These are phyloP conservation scores for Lucilia cuprina DNA, from an alignment of 1,140 invertebrate species.

Conservation along the genomic window DNA sequence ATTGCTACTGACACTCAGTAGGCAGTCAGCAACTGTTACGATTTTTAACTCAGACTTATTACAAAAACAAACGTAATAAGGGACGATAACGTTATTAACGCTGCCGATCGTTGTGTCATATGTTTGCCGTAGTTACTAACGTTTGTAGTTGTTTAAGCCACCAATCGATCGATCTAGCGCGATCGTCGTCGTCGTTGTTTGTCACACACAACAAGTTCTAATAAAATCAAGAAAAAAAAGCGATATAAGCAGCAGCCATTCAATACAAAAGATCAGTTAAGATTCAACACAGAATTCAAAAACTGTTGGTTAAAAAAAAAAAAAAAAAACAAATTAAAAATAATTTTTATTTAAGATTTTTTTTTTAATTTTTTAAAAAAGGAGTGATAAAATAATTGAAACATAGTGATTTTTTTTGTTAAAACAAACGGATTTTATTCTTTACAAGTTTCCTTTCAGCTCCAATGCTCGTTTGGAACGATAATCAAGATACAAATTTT, in stretches of 20 bases:
- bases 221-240: neutral
- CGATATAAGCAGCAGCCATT: slow-evolving; percentile 26
- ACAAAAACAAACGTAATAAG: neutral
- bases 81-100: neutral
- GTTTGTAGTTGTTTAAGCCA: slow-evolving; percentile 13
- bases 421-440: neutral
- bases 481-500: slow-evolving; percentile 57
- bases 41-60: neutral
- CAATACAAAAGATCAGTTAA: slow-evolving; percentile 23
- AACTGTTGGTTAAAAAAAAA: neutral
- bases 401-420: neutral
- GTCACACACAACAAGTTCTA: neutral
- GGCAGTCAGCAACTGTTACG: neutral
- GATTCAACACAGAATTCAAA: slow-evolving; percentile 23
- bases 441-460: neutral
- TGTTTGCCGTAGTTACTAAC: neutral
- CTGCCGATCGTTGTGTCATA: too few species aligned
- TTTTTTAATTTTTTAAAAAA: neutral
- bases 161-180: neutral
- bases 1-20: neutral
- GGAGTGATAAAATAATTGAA: neutral
- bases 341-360: neutral
- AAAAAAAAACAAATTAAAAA: neutral
- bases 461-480: slow-evolving; percentile 59
- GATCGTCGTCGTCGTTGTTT: neutral